Conservation (phyloP, 2,888 invertebrate genomes). For the Patella caerulea region DNA sequence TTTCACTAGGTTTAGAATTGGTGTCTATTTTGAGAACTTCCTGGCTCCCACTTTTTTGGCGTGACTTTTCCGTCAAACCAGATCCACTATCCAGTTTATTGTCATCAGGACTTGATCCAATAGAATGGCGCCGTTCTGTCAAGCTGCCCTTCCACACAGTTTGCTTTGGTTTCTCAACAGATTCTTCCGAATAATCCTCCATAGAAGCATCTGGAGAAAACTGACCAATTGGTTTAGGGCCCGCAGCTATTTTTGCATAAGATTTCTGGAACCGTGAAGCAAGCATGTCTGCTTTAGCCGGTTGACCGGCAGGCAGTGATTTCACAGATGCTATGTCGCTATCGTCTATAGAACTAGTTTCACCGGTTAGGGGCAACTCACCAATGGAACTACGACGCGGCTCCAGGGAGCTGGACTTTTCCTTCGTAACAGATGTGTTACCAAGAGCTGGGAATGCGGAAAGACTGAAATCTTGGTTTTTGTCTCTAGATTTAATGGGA, state of each 20-base stretch:
- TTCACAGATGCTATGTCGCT: conserved; percentile 66
- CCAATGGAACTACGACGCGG: conserved; percentile 59
- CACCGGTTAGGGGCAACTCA: conserved; percentile 50
- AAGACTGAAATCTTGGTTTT: conserved; percentile 59
- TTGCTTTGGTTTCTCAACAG: conserved; percentile 41
- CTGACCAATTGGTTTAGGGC: conserved; percentile 37
- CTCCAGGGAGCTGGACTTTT: conserved; percentile 43
- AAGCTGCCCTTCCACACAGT: conserved; percentile 62
- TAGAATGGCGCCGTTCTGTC: conserved; percentile 62
- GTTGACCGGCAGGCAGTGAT: conserved; percentile 59
- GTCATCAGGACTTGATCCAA: conserved; percentile 61
- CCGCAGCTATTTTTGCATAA: conserved; percentile 64
- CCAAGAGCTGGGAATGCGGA: conserved; percentile 62
- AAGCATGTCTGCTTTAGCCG: conserved; percentile 30
- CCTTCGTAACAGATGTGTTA: conserved; percentile 34
- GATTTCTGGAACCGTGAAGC: conserved; percentile 51
- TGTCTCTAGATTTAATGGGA: conserved; percentile 22
- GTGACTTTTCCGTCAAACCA: conserved; percentile 26
- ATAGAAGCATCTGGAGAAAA: conserved; percentile 3
- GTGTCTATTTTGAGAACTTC: conserved; percentile 37
- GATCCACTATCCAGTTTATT: conserved; percentile 37
- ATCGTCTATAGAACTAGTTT: conserved; percentile 51
- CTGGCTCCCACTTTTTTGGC: conserved; percentile 53
- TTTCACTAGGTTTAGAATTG: conserved; percentile 23
- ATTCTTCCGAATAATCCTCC: conserved; percentile 17